Evolutionary conservation across 2,797 vertebrate genomes (phyloP).

Genomic region (Phrynocephalus guinanensis): DNA sequence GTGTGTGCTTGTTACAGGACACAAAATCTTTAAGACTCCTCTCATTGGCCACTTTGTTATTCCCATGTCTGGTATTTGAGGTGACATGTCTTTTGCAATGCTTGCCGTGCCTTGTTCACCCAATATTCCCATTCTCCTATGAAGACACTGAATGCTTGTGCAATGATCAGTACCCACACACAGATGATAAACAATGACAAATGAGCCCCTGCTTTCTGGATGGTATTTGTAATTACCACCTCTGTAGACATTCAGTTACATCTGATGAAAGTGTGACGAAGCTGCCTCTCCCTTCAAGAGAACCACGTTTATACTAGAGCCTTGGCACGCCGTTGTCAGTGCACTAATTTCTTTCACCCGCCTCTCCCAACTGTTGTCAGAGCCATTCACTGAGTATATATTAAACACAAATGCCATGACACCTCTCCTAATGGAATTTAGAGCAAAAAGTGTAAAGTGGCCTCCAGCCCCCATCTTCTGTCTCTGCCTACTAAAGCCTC

Average conservation of each 20-base stretch:
- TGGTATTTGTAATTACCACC: slow-evolving; percentile 72
- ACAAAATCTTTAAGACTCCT: background rate
- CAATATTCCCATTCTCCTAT: slow-evolving; percentile 54
- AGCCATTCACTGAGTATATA: accelerated
- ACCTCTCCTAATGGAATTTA: slow-evolving; percentile 23
- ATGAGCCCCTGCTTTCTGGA: slow-evolving; percentile 69
- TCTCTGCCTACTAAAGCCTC: background rate
- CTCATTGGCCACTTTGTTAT: slow-evolving; percentile 29
- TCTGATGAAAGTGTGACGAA: slow-evolving; percentile 64
- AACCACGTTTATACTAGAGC: slow-evolving; percentile 20
- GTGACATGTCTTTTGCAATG: slow-evolving; percentile 33
- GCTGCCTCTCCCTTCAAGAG: slow-evolving; percentile 40
- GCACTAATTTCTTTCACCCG: slow-evolving; percentile 18
- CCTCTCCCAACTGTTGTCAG: background rate
- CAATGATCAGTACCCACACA: slow-evolving; percentile 69
- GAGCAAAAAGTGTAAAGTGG: slow-evolving; percentile 3
- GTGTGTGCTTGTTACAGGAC: accelerated
- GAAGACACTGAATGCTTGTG: slow-evolving; percentile 57
- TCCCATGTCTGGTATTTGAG: slow-evolving; percentile 32
- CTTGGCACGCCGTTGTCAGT: slow-evolving; percentile 33
- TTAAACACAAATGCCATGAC: background rate
- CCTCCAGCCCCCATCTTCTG: background rate
- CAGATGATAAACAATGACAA: slow-evolving; percentile 77
- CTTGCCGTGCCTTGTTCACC: slow-evolving; percentile 62
- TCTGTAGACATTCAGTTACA: slow-evolving; percentile 66